A percentile compares a stretch with the other conserved stretches of the same genome.
These are phyloP conservation scores for Anadara kagoshimensis DNA, from an alignment of 1,140 invertebrate species.

Conservation along the genomic window DNA sequence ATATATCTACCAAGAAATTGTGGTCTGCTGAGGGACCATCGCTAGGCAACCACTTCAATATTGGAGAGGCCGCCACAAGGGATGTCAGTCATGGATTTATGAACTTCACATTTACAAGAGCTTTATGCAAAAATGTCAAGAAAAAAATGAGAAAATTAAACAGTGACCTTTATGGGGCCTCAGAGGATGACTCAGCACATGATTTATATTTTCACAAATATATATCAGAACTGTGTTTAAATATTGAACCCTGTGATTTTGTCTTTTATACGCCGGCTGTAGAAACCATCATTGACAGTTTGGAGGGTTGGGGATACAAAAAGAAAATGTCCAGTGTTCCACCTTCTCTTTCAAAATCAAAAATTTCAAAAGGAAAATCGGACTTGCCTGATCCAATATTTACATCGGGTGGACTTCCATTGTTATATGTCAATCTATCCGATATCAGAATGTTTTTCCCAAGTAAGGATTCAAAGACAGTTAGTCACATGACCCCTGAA, in stretches of 20 bases:
- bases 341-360: slow-evolving; percentile 1
- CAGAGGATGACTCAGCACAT: slow-evolving; percentile 18
- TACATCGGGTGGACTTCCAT: slow-evolving; percentile 74
- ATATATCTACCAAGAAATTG: slow-evolving; percentile 58
- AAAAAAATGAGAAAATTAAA: slow-evolving; percentile 62
- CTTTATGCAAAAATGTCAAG: slow-evolving; percentile 72
- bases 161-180: slow-evolving; percentile 50
- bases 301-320: slow-evolving; percentile 10
- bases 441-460: slow-evolving; percentile 76
- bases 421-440: slow-evolving; percentile 77
- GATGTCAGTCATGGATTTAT: slow-evolving; percentile 77
- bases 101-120: slow-evolving; percentile 80
- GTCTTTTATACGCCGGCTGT: slow-evolving; percentile 77
- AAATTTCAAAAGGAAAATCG: background rate
- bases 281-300: slow-evolving; percentile 42
- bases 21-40: slow-evolving; percentile 46
- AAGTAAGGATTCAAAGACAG: slow-evolving; percentile 33
- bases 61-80: slow-evolving; percentile 40
- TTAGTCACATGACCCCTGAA: background rate
- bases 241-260: slow-evolving; percentile 80
- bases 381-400: slow-evolving; percentile 37
- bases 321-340: background rate
- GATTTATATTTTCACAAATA: slow-evolving; percentile 73
- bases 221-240: slow-evolving; percentile 79
- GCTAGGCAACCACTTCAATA: slow-evolving; percentile 6